These are phyloP conservation scores for Gymnorhina tibicen DNA, from an alignment of 2,113 vertebrate genomes.

Conservation along the genomic window DNA sequence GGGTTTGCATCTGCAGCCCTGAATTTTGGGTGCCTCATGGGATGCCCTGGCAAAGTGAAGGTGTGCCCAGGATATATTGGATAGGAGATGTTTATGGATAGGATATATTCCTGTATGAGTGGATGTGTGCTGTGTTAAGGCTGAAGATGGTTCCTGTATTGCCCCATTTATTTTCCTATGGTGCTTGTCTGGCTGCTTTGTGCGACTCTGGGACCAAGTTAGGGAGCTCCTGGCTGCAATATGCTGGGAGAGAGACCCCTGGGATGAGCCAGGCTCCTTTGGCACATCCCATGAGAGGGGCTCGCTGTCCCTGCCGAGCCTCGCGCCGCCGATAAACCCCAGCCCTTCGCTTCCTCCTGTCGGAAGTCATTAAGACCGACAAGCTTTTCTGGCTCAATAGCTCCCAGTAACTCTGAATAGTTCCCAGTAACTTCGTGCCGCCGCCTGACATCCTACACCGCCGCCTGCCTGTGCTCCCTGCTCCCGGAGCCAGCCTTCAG, in stretches of 20 bases:
- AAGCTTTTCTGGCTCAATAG: constrained; percentile 48
- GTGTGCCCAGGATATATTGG: rapidly evolving
- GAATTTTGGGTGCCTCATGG: not conserved
- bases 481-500: not conserved
- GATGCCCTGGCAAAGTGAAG: rapidly evolving
- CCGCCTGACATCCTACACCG: not conserved
- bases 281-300: not conserved
- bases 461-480: not conserved
- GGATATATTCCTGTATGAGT: rapidly evolving
- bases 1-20: not conserved
- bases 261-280: rapidly evolving
- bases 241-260: not conserved
- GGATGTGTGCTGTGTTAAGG: not conserved
- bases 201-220: rapidly evolving
- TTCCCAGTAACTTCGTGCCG: not conserved
- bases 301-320: not conserved
- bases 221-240: not conserved
- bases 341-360: not conserved
- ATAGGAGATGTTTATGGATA: not conserved
- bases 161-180: not conserved
- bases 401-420: not conserved
- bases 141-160: not conserved
- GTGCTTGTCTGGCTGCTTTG: rapidly evolving
- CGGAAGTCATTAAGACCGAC: constrained; percentile 58
- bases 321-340: not conserved